A percentile compares a stretch with the other conserved stretches of the same genome.
phyloP scores from a whole-genome alignment of 2,888 invertebrate genomes.

The Scrobipalpa atriplicella region DNA sequence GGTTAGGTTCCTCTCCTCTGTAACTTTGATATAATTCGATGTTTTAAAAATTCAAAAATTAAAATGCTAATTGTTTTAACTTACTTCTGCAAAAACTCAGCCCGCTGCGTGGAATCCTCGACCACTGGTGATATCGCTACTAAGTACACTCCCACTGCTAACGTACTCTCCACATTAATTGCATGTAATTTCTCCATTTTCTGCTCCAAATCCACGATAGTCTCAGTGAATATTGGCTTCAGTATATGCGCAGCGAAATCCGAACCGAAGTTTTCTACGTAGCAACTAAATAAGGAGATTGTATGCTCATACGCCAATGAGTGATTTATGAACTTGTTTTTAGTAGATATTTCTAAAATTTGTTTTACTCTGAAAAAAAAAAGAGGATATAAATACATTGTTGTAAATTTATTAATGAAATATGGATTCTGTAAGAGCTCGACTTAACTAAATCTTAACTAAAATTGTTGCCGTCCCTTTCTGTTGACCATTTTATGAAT shows the following conservation, averaged over 20 bases:
- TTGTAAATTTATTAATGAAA: background rate
- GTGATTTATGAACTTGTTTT: conserved; percentile 63
- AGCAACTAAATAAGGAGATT: conserved; percentile 64
- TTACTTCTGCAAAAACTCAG: conserved; percentile 83
- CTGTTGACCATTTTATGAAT: too few species aligned
- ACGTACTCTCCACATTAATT: conserved; percentile 79
- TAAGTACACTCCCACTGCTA: conserved; percentile 84
- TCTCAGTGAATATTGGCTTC: conserved; percentile 81
- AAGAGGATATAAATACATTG: background rate
- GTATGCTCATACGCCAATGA: conserved; percentile 62
- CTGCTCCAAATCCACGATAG: conserved; percentile 83
- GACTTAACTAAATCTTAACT: too few species aligned
- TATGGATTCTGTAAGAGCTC: too few species aligned
- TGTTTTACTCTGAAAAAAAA: conserved; percentile 67
- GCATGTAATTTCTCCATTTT: conserved; percentile 81
- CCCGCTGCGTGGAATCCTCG: conserved; percentile 75
- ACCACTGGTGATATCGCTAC: conserved; percentile 79
- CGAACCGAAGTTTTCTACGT: conserved; percentile 86
- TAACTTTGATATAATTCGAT: too few species aligned
- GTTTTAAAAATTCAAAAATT: too few species aligned
- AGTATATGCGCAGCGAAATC: conserved; percentile 83
- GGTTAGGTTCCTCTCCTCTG: too few species aligned
- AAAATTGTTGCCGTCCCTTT: too few species aligned
- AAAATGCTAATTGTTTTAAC: too few species aligned
- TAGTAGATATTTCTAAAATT: conserved; percentile 63